Evolutionary conservation across 1,140 invertebrate species (phyloP), one percentile per base, ranked within the genome.

Genomic region (Aphelenchoides besseyi): DNA sequence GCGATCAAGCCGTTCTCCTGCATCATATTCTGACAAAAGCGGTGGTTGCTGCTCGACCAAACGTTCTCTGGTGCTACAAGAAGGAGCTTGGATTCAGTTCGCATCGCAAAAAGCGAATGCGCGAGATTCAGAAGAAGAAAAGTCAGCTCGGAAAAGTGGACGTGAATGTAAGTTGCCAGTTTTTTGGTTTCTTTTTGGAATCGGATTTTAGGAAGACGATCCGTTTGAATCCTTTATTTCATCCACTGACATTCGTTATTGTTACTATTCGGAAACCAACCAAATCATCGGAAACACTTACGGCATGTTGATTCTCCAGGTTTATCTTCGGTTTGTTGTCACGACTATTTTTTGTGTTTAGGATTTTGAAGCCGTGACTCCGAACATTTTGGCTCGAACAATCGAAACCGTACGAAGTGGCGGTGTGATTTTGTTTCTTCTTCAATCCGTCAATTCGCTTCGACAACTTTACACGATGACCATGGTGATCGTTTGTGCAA

Each of bases 331-430:
- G 26, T 41, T 69, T 36, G 30, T 2, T 70, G 33, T 28, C 72
- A 77, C 68, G 32, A 74, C 52, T 16, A 23, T 71, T 68, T 79
- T 68, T 67, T 78, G 48, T 72, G 83, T 70, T 86, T 87, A 94
- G 90, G 96, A 99, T 87, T 99, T 99, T 88, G 96, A 99, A 88
- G 95, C 95, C 1, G 80, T 99, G 0, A 98, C 96, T n/a, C 97
- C 97, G 3, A 99, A 99, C 86, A 88, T 98, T 53, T 87, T 99
- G 81, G 97, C 97, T 0, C 87, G 96, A 74, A 98, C 96, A 3
- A 90, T 99, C 76, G 97, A 99, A 88, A 99, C 97, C 0, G 93
- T 98, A 0, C 94, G 98, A 89, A 96, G 97, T 67, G 96, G 97
- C 70, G 97, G 97, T 26, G 79, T 98, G 0, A 90, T 99, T 70